Conservation (phyloP, 2,113 vertebrate species). For the Hymenochirus boettgeri region DNA sequence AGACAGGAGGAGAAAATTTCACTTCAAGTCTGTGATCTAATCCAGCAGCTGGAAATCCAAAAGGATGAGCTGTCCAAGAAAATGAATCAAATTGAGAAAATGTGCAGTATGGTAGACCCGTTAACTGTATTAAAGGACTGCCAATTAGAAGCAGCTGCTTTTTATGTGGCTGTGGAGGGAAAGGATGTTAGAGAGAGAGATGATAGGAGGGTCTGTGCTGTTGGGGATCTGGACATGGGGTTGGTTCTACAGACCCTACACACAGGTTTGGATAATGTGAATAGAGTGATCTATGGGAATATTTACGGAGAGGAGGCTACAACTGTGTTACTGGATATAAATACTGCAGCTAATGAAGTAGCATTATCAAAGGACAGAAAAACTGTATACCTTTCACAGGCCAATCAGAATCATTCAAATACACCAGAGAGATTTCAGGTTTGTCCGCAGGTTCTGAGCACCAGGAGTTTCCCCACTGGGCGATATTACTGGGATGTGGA, state of each 20-base stretch:
- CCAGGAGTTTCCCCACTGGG: too few relatives aligned
- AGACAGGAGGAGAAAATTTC: background rate
- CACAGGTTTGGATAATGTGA: background rate
- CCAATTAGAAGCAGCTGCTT: background rate
- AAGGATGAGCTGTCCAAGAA: constrained; percentile 2
- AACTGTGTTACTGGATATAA: too few relatives aligned
- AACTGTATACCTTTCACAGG: too few relatives aligned
- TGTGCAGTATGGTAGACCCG: constrained; percentile 13
- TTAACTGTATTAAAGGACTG: constrained; percentile 12
- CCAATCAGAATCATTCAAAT: background rate
- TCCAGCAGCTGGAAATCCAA: background rate
- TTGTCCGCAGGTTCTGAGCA: too few relatives aligned
- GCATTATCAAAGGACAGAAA: too few relatives aligned
- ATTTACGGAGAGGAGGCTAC: too few relatives aligned
- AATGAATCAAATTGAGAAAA: background rate
- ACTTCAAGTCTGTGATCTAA: background rate
- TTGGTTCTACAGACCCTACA: background rate
- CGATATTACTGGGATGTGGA: too few relatives aligned
- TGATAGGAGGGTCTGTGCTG: background rate
- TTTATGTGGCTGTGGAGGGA: background rate
- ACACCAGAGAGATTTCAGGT: background rate
- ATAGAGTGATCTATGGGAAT: background rate
- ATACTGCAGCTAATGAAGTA: too few relatives aligned
- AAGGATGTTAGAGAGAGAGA: background rate
- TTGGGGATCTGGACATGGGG: background rate